Evolutionary conservation across 2,888 invertebrate species (phyloP), one percentile per base, ranked within the genome.

Genomic region (Tetragnatha montana): DNA sequence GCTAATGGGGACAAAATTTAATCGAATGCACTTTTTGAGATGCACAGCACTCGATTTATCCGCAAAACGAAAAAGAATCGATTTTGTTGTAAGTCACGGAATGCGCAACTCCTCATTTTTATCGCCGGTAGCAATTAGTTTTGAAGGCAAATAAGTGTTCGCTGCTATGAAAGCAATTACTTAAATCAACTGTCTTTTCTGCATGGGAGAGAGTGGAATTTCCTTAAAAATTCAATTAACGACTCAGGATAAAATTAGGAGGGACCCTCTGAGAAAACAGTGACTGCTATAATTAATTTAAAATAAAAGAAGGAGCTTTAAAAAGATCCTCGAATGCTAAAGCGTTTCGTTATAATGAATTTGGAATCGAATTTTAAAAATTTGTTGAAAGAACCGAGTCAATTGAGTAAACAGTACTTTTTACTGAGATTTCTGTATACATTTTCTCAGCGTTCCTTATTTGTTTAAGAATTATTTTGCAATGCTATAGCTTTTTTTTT

Each of bases 181-280:
- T 60, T 22, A 60, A 78, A 60, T 60, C 78, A 78, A 78, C 78
- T 78, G 49, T 76, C 19, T 35, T 60, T 78, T 78, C 21, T 76
- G 60, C 60, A 4, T 60, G 60, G 12, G 14, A 60, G 60, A 17
- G 60, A 14, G 60, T 1, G 60, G 60, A 17, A 10, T 6, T 60
- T 60, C 17, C 60, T 60, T 60, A 60, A 60, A 60, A 60, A 60
- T 60, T 60, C 60, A 60, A 60, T 60, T 60, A 60, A 60, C 60
- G 60, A 60, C 60, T 60, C 60, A 4, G 12, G 14, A 60, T 60
- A 17, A 60, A 60, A 60, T 60, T 60, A 60, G 60, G 60, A 60
- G 60, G 8, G 60, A 17, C 60, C 60, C 60, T 60, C 60, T 60
- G 60, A 8, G 60, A 60, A 60, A 60, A 60, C 60, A 60, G 60